A percentile compares a stretch with the other conserved stretches of the same genome.
These are phyloP conservation scores for Percina caprodes DNA, from an alignment of 2,113 vertebrate species.

Conservation along the genomic window DNA sequence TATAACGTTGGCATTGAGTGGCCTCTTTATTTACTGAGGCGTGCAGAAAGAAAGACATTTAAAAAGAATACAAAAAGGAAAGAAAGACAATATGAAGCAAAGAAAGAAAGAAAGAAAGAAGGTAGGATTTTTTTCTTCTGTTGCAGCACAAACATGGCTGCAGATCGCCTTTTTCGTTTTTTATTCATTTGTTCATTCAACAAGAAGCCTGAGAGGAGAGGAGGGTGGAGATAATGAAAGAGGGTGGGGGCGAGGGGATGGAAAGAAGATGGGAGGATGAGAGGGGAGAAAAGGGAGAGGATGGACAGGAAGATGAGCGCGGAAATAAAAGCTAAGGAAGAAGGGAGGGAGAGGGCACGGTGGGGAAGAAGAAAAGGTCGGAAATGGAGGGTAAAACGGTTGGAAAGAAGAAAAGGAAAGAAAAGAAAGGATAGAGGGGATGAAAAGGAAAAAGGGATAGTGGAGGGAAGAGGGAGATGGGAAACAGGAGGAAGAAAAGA, in stretches of 20 bases:
- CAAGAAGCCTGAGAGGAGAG: slow-evolving; percentile 24
- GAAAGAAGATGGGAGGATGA: not conserved
- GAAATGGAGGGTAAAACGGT: not conserved
- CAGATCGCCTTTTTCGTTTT: not conserved
- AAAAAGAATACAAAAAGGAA: not conserved
- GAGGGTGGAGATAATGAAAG: slow-evolving; percentile 5
- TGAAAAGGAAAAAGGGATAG: not conserved
- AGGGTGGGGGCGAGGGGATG: not conserved
- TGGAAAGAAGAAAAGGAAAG: not conserved
- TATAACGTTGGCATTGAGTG: not conserved
- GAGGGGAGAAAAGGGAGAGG: not conserved
- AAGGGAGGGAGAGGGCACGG: too few relatives aligned
- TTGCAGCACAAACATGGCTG: not conserved
- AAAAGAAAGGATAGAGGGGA: too few relatives aligned
- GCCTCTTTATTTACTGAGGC: not conserved
- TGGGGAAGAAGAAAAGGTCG: too few relatives aligned
- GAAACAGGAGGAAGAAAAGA: too few relatives aligned
- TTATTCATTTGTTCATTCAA: slow-evolving; percentile 48
- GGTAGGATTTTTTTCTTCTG: not conserved
- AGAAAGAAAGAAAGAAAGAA: not conserved
- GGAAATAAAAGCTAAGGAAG: too few relatives aligned
- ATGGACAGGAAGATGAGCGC: not conserved
- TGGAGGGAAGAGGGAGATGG: not conserved
- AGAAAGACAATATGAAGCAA: not conserved
- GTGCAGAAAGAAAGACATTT: not conserved